phyloP scores from a whole-genome alignment of 2,113 vertebrate genomes.

The rat (Rattus norvegicus) region DNA sequence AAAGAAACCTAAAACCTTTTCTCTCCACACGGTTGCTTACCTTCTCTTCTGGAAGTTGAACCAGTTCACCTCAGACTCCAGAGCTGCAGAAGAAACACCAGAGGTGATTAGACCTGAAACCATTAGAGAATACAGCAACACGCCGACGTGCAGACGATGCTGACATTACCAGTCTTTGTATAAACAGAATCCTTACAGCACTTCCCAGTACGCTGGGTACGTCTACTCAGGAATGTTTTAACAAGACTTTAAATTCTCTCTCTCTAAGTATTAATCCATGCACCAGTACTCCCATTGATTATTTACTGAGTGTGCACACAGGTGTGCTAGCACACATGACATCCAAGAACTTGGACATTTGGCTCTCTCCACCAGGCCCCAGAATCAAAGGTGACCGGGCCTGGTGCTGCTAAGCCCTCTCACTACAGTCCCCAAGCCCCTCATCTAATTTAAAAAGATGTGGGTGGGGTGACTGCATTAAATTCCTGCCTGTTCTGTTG shows the following conservation, averaged over 20 bases:
- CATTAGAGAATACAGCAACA: not conserved
- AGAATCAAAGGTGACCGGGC: not conserved
- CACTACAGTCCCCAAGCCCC: not conserved
- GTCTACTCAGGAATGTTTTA: not conserved
- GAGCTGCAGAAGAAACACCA: slow-evolving; percentile 57
- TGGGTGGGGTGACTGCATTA: not conserved
- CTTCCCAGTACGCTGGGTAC: not conserved
- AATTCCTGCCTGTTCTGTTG: slow-evolving; percentile 66
- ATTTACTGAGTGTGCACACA: not conserved
- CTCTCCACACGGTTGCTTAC: not conserved
- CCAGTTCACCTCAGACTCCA: not conserved
- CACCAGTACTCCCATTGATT: not conserved
- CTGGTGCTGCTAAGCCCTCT: not conserved
- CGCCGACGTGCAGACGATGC: not conserved
- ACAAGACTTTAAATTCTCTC: not conserved
- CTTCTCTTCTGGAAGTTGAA: not conserved
- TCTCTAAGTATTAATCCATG: not conserved
- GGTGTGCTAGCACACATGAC: not conserved
- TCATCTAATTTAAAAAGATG: not conserved
- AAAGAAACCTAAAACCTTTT: not conserved
- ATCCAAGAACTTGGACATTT: not conserved
- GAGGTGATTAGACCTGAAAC: not conserved
- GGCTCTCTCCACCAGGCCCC: not conserved
- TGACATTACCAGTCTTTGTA: not conserved
- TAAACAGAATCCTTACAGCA: not conserved